These are phyloP conservation scores for Oncopeltus fasciatus DNA, from an alignment of 1,140 invertebrate species.

Conservation along the genomic window DNA sequence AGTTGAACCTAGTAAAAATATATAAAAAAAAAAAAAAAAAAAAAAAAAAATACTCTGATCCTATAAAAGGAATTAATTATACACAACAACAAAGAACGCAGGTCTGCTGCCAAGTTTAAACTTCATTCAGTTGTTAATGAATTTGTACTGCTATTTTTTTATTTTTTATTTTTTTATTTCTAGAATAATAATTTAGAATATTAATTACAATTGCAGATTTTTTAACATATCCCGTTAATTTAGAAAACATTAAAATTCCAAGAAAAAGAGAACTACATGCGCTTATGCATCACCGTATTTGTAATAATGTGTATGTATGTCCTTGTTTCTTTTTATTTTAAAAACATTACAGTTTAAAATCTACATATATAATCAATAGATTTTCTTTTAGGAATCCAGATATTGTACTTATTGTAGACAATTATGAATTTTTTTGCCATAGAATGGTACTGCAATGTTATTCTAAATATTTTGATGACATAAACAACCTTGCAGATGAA, in stretches of 20 bases:
- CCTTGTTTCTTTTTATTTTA: neutral
- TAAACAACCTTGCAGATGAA: conserved; percentile 28
- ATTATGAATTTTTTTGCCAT: conserved; percentile 42
- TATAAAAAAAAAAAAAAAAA: too few relatives aligned
- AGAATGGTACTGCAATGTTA: conserved; percentile 43
- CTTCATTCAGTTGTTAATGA: too few relatives aligned
- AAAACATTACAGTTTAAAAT: neutral
- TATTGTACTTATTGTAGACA: conserved; percentile 37
- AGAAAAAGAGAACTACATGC: conserved; percentile 3
- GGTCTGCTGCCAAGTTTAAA: too few relatives aligned
- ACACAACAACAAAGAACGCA: too few relatives aligned
- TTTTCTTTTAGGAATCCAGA: conserved; percentile 38
- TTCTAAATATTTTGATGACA: conserved; percentile 37
- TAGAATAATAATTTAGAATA: too few relatives aligned
- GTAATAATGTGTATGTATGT: conserved; percentile 6
- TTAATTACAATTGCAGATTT: too few relatives aligned
- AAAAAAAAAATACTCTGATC: too few relatives aligned
- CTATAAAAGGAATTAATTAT: too few relatives aligned
- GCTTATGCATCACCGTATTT: conserved; percentile 6
- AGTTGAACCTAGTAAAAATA: too few relatives aligned
- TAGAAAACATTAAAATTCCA: neutral
- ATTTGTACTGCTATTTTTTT: too few relatives aligned
- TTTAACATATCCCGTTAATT: too few relatives aligned
- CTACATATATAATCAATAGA: neutral
- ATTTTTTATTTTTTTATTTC: neutral